A percentile compares a stretch with the other conserved stretches of the same genome.
Evolutionary conservation across 1,140 invertebrate genomes (phyloP).

Genomic region (Drosophila rufa): DNA sequence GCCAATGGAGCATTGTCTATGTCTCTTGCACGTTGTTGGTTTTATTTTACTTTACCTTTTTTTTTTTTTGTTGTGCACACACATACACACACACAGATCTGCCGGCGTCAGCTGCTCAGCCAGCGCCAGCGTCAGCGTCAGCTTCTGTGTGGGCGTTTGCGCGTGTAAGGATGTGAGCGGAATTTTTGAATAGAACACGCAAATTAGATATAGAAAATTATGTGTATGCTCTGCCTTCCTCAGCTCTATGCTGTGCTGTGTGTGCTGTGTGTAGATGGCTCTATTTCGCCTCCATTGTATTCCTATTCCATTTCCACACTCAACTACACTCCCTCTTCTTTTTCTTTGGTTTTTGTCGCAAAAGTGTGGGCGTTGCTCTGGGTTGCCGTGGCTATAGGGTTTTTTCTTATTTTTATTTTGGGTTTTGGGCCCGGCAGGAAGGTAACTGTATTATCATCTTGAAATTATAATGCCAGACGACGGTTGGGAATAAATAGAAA

Average conservation of each 20-base stretch:
- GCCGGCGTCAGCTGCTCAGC: conserved; percentile 34
- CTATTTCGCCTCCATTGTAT: conserved; percentile 58
- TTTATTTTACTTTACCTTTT: conserved; percentile 3
- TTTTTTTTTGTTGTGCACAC: conserved; percentile 1
- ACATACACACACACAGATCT: conserved; percentile 12
- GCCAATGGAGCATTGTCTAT: conserved; percentile 58
- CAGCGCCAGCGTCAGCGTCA: conserved; percentile 5
- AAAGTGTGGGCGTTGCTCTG: conserved; percentile 38
- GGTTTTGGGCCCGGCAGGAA: conserved; percentile 8
- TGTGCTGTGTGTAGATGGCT: conserved; percentile 48
- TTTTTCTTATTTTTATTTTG: neutral
- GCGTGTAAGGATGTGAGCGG: conserved; percentile 79
- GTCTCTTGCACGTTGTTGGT: conserved; percentile 30
- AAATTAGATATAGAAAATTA: conserved; percentile 78
- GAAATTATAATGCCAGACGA: conserved; percentile 24
- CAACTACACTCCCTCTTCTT: neutral
- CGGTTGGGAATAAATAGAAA: neutral
- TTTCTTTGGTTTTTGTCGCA: conserved; percentile 9
- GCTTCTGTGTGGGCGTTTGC: conserved; percentile 71
- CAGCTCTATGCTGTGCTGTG: conserved; percentile 6
- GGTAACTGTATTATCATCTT: conserved; percentile 44
- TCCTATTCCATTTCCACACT: conserved; percentile 3
- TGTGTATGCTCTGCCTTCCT: conserved; percentile 41
- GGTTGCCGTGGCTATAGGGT: neutral
- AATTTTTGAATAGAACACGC: conserved; percentile 77